Evolutionary conservation across 1,140 invertebrate species (phyloP).

Genomic region (Cotesia vestalis): DNA sequence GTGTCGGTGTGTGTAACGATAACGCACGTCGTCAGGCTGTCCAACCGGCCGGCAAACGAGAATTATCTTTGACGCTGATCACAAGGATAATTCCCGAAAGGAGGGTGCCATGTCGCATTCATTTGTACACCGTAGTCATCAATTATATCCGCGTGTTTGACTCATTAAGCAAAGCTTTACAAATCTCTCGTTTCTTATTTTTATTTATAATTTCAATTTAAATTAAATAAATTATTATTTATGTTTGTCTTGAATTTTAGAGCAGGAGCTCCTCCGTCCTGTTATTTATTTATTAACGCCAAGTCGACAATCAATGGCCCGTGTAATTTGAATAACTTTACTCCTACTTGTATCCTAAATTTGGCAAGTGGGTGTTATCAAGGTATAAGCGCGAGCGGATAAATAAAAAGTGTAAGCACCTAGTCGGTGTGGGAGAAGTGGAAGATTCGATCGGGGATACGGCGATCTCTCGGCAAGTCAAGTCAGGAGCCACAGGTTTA

Average conservation of each 20-base stretch:
- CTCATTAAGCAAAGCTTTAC: not conserved
- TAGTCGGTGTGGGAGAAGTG: not conserved
- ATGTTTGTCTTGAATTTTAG: too few relatives aligned
- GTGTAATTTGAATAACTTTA: not conserved
- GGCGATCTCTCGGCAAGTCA: not conserved
- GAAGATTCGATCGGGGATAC: conserved; percentile 26
- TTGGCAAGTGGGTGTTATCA: conserved; percentile 18
- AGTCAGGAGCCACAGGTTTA: conserved; percentile 16
- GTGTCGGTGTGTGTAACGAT: conserved; percentile 5
- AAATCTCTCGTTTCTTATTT: too few relatives aligned
- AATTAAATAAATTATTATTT: too few relatives aligned
- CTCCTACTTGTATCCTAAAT: not conserved
- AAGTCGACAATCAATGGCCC: not conserved
- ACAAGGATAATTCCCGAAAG: conserved; percentile 43
- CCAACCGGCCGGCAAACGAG: conserved; percentile 37
- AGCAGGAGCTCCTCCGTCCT: too few relatives aligned
- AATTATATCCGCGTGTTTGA: conserved; percentile 4
- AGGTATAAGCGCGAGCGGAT: not conserved
- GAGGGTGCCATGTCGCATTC: conserved; percentile 29
- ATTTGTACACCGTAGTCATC: conserved; percentile 10
- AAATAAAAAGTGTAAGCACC: not conserved
- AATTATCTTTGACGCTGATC: conserved; percentile 46
- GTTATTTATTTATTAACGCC: conserved; percentile 7
- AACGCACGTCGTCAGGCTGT: conserved; percentile 36
- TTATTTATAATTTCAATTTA: too few relatives aligned